These are phyloP conservation scores for Agelas oroides DNA, from an alignment of 37 sponge, comb jelly and placozoan genomes.

Conservation along the genomic window DNA sequence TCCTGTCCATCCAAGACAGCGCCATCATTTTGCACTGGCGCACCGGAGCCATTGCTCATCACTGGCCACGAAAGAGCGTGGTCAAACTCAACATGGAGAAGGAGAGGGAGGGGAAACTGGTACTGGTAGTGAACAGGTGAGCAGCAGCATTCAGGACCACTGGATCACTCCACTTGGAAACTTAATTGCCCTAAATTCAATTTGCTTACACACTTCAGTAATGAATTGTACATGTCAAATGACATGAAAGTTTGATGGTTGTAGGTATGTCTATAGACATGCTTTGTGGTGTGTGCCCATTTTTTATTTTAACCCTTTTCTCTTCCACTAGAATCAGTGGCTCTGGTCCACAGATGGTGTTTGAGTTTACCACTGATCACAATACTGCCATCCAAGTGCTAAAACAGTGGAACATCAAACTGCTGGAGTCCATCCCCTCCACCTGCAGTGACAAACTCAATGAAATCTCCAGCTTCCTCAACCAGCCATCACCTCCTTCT, in stretches of 20 bases:
- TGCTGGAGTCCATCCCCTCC: conserved; percentile 38
- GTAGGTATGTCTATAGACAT: too few relatives aligned
- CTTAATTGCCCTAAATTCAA: too few relatives aligned
- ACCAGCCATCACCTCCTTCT: too few relatives aligned
- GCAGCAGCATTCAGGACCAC: too few relatives aligned
- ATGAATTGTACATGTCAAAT: too few relatives aligned
- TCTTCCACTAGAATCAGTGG: not conserved
- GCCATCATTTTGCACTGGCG: conserved; percentile 62
- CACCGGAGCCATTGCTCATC: conserved; percentile 57
- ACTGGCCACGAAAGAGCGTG: conserved; percentile 43
- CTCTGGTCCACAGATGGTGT: conserved; percentile 35
- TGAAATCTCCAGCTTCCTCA: conserved; percentile 1
- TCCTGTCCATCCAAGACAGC: conserved; percentile 36
- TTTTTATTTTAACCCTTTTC: too few relatives aligned
- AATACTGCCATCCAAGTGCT: conserved; percentile 38
- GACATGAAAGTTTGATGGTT: too few relatives aligned
- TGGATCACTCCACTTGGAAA: too few relatives aligned
- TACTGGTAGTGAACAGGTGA: conserved; percentile 39
- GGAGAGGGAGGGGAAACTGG: conserved; percentile 27
- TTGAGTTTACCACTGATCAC: conserved; percentile 40
- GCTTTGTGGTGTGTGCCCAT: too few relatives aligned
- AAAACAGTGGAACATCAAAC: conserved; percentile 39
- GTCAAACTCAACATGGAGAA: conserved; percentile 10
- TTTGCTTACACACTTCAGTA: too few relatives aligned
- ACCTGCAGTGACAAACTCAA: conserved; percentile 30